Base-by-base conservation (phyloP, 2,113 vertebrate genomes). In the Callaeas wilsoni region DNA sequence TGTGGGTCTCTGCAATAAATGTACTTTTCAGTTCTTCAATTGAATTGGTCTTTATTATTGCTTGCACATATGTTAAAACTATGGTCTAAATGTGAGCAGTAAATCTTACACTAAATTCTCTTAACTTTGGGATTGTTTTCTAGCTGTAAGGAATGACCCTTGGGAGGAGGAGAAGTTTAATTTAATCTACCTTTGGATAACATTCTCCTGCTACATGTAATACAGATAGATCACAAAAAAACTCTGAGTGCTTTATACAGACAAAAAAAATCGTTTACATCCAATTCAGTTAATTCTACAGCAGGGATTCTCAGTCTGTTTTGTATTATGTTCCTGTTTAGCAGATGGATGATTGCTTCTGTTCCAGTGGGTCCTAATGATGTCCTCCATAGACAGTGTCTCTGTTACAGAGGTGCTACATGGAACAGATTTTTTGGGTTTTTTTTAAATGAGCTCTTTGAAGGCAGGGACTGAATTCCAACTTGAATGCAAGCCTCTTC, bases 101-200 rank as follows among this genome's bases (percentile, higher is more conserved):
- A 94, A 93, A 82, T 86, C 75, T 95, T 71, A 62, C 9, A 74
- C 71, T 71, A 55, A 93, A 46, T 92, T 94, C 32, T 71, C 65
- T 83, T 93, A 85, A 87, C 30, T 57, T 89, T 67, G 33, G 33
- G 46, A 53, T 86, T 69, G 44, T 86, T 93, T 96, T 93, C 65
- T 87, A 84, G 49, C 42, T 46, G n/a, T 37, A 67, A 93, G 50
- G 39, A 90, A 90, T 63, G 23, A 49, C 46, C 71, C 44, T 70
- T 84, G 79, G 33, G 70, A 94, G 52, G 44, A 92, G 26, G 13
- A 65, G 21, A 77, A 88, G 29, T 74, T 94, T 90, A 84, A 88
- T 55, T 93, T 86, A 82, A 93, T 88, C 60, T 87, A 32, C 29
- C 29, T 91, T 96, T 81, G 59, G 59, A 82, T 88, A 88, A 67